A percentile compares a stretch with the other conserved stretches of the same genome.
Conservation (phyloP, 2,113 vertebrate species). For the Parotia lawesii region DNA sequence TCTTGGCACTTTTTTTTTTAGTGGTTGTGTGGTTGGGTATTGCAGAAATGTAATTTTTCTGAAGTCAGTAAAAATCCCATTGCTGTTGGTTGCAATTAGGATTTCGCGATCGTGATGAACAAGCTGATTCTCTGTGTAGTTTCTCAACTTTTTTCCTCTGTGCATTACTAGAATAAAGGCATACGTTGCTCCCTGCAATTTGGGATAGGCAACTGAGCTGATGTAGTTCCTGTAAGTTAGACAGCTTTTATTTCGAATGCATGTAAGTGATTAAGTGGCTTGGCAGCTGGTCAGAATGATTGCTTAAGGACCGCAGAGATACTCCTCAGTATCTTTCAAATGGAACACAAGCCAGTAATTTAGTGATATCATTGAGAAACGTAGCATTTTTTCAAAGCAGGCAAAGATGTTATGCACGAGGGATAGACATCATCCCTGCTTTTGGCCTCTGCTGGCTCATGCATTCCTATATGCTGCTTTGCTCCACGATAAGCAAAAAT, state of each 20-base stretch:
- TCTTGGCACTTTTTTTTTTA: neutral
- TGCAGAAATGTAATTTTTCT: neutral
- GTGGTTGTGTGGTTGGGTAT: neutral
- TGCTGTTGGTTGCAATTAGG: neutral
- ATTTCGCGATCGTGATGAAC: neutral
- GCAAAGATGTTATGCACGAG: neutral
- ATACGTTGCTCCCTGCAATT: neutral
- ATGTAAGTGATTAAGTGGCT: constrained; percentile 38
- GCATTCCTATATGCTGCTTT: neutral
- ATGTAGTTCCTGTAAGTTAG: neutral
- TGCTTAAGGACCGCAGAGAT: neutral
- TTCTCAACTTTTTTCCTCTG: neutral
- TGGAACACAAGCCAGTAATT: constrained; percentile 47
- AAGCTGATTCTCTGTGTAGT: neutral
- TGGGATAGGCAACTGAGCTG: neutral
- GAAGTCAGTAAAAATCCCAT: neutral
- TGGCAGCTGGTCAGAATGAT: constrained; percentile 30
- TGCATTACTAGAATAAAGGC: neutral
- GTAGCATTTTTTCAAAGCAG: constrained; percentile 23
- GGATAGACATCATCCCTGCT: neutral
- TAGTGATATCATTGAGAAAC: constrained; percentile 36
- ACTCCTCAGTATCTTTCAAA: constrained; percentile 43
- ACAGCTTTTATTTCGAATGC: constrained; percentile 12
- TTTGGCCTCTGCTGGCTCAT: neutral
- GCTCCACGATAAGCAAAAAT: constrained; percentile 1